Evolutionary conservation across 1,140 invertebrate species (phyloP), one percentile per base, ranked within the genome.

Genomic region (Danaus melanippus): DNA sequence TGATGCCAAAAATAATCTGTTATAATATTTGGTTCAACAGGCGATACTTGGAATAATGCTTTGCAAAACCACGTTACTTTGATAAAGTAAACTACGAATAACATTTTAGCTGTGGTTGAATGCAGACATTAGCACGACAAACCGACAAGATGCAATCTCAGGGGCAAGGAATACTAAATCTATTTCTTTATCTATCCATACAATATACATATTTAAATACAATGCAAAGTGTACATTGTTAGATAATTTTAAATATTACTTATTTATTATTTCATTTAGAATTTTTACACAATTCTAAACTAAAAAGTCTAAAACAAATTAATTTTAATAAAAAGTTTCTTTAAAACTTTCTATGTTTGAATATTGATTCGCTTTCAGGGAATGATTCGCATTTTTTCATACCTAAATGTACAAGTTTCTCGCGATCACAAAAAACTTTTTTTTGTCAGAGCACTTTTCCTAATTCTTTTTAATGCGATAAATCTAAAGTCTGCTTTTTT

Each of bases 401-500:
- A 77, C 69, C 69, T 75, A 75, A 81, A 85, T 83, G 79, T 76
- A 79, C 68, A 85, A 85, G 79, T 85, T 85, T 80, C 69, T 70
- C 71, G 70, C 72, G 70, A 79, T 84, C 73, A 71, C 73, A 78
- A 77, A 84, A 80, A 79, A 80, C 82, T 83, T 73, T 81, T n/a
- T 82, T 76, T 67, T 60, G 58, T 64, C 64, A 58, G 67, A 74
- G 61, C 69, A 65, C 67, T 79, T 66, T 61, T 62, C 60, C 60
- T 80, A 75, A 75, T 83, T 73, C 69, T 70, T 75, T 70, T 69
- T 69, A 62, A 71, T 72, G 66, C 73, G 67, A 74, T 74, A 71
- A 75, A 72, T 74, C 71, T 69, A 56, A 74, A 67, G 65, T 66
- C 60, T 53, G 62, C 59, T 53, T 67, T 60, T 63, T 53, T 67